phyloP scores from a whole-genome alignment of 1,140 invertebrate genomes.

The Lasaia peninsularis region DNA sequence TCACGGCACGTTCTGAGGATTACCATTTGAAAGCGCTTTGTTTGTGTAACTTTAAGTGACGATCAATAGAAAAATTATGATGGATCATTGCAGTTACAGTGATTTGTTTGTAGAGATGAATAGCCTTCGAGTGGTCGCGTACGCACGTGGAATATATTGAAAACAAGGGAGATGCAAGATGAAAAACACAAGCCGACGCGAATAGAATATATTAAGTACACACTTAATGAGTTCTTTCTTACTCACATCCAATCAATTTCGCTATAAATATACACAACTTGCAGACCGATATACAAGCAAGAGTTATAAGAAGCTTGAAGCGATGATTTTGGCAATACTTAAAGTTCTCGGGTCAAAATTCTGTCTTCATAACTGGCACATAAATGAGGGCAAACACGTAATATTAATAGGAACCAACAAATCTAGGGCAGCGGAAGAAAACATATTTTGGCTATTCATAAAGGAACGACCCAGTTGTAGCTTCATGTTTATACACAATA shows the following conservation, averaged over 20 bases:
- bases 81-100: conserved; percentile 58
- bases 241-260: not conserved
- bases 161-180: conserved; percentile 22
- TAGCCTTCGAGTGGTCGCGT: conserved; percentile 51
- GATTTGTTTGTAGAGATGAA: conserved; percentile 72
- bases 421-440: no score
- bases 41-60: conserved; percentile 63
- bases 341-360: no score
- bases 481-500: no score
- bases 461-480: no score
- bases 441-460: no score
- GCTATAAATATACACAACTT: not conserved
- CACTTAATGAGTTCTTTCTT: not conserved
- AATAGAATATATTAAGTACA: conserved; percentile 3
- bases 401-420: no score
- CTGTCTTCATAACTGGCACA: no score
- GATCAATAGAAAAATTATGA: conserved; percentile 72
- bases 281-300: no score
- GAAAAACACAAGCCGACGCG: conserved; percentile 15
- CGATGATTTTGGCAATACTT: no score
- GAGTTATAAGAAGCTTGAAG: no score
- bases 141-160: conserved; percentile 66
- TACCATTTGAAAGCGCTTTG: conserved; percentile 74
- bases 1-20: conserved; percentile 62
- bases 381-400: no score